Conservation (phyloP, 2,113 vertebrate species). For the Phocoena phocoena region DNA sequence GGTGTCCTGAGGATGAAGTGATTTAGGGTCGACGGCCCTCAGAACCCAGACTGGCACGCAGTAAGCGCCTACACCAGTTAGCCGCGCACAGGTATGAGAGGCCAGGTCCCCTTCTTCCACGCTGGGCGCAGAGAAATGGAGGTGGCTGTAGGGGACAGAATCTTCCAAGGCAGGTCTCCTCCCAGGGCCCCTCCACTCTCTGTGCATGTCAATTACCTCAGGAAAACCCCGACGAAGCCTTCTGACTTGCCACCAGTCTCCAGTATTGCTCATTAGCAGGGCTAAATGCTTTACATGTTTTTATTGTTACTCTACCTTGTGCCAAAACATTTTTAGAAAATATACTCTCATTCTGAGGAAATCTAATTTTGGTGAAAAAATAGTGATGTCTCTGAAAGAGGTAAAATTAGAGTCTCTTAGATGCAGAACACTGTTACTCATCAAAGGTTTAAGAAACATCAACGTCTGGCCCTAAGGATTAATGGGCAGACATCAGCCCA, state of each 20-base stretch:
- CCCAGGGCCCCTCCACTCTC: neutral
- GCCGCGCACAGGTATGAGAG: neutral
- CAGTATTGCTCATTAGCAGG: neutral
- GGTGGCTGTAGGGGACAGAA: neutral
- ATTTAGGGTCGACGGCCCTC: neutral
- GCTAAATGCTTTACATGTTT: neutral
- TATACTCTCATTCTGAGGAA: neutral
- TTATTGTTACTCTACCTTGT: neutral
- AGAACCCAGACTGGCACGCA: neutral
- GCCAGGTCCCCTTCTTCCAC: neutral
- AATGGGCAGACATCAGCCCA: neutral
- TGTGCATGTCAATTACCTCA: neutral
- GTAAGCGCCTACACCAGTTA: no score
- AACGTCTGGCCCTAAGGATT: neutral
- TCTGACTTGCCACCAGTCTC: neutral
- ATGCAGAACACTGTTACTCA: neutral
- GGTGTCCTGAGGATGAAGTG: neutral
- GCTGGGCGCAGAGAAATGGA: neutral
- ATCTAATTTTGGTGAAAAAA: neutral
- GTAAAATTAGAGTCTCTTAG: neutral
- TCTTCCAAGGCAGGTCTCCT: neutral
- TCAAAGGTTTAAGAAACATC: neutral
- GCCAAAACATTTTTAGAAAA: neutral
- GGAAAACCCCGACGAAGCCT: neutral
- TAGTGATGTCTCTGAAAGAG: neutral